Base-by-base conservation (phyloP, 37 sponge, comb jelly and placozoan genomes). In the Hormiphora californensis region DNA sequence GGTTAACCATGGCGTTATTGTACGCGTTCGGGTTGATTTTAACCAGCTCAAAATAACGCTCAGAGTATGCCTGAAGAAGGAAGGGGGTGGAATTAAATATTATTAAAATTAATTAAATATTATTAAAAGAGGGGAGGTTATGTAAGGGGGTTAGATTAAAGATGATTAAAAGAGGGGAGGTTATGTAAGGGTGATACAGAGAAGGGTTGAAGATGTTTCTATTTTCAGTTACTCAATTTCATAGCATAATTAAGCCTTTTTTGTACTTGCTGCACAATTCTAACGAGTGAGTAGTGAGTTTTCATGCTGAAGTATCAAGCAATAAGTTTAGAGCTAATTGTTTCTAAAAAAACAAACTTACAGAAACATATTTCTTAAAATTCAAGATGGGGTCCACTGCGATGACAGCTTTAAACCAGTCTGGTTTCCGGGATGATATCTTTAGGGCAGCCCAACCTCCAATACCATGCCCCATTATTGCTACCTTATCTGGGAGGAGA, bases 391-490 rank as follows among this genome's bases (percentile, higher is more conserved):
- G 67, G 67, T 65, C 35, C 32, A 65, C 67, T 36, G 67, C 67
- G 4, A 65, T 33, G 9, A 28, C 21, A 33, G 67, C 34, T 2
- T 27, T 33, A 31, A 65, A 65, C 67, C 67, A 65, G 67, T 33
- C 37, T 5, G 67, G 67, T 28, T 65, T 15, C 4, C 36, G 11
- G 11, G 32, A 8, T 4, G 30, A 8, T 38, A 65, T 65, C 67
- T 65, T 65, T 19, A 65, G 37, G 9, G 67, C 67, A 15, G 35
- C 11, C 67, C 67, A 65, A 32, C 67, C 67, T 65, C 67, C 67
- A 36, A 65, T 33, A 8, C 30, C 30, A 36, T 65, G 38, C 30
- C 67, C 67, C 36, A 65, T 27, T 33, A 65, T 65, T 17, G 36
- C 67, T 3, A 65, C 67, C 4, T 65, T 65, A 65, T 33, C 67